Base-by-base conservation (phyloP, 2,113 vertebrate genomes). In the Rhinolophus sinicus region DNA sequence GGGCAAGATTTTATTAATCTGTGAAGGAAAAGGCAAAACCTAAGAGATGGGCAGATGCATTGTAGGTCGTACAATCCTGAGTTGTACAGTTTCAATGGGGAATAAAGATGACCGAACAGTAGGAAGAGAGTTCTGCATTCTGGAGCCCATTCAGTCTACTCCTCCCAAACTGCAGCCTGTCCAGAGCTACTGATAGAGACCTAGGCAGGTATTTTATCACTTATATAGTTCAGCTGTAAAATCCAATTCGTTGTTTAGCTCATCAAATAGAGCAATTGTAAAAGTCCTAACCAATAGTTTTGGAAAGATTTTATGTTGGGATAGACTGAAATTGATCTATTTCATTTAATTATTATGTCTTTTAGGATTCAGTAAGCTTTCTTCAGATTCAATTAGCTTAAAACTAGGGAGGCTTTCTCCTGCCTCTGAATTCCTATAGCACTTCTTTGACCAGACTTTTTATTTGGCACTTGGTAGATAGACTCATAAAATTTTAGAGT, bases 311-410 rank as follows among this genome's bases (percentile, higher is more conserved):
- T 89, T 94, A 76, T 86, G 92, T 91, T 76, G 26, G 60, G 2
- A 82, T 78, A 88, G 78, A 82, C 50, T 70, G 69, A 85, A 95
- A 76, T 60, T 64, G 67, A 88, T 93, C 67, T 70, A 80, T 16
- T 94, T 94, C 75, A 94, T 95, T 96, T 92, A 89, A 95, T 78
- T 93, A 91, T 76, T 47, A 60, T 81, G 28, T 93, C 78, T 88
- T 97, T 73, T 60, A 89, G 92, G 73, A 95, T 90, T 95, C 3
- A 2, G 52, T 78, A 78, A 69, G 8, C 80, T 97, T 85, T 26
- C 33, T 33, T 96, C 44, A 91, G 44, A 81, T 54, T 94, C 52
- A 76, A n/a, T 90, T 93, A 88, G 62, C 35, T 85, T 67, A 70
- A 85, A 89, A 56, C 72, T 44, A 56, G 9, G 56, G 83, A 93